Evolutionary conservation across 2,113 vertebrate species (phyloP), one percentile per base, ranked within the genome.

Genomic region (Poecile atricapillus): DNA sequence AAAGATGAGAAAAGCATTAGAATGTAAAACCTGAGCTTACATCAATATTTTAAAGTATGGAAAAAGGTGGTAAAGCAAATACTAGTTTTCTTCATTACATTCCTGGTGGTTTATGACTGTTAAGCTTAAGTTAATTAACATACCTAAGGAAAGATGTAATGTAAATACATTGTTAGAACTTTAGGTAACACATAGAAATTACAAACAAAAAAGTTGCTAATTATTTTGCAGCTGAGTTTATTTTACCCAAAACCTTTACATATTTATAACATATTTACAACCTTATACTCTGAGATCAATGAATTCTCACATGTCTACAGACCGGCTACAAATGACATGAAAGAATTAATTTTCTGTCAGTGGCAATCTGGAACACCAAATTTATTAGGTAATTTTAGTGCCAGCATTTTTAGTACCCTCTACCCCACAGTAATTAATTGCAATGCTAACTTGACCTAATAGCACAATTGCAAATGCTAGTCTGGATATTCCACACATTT

Each of bases 21-120:
- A 96, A 92, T 87, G 73, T 87, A 94, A 95, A 97, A 96, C 68
- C 35, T 60, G 83, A 95, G 90, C 92, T 96, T 92, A 90, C 83
- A 92, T 89, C 77, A 93, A 90, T 96, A 90, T 93, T 93, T 90
- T 83, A 84, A 96, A 95, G 86, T 87, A 96, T 84, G 93, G 92
- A 82, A 89, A 94, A 95, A 93, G 49, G 88, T 93, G 91, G 76
- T 89, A 96, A 96, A 95, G 79, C 76, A 94, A 97, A 93, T 94
- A 92, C 71, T 80, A 92, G 71, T 95, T 95, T 97, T 96, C 85
- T 95, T 94, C 90, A 68, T 83, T 93, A 71, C 93, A 95, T 97
- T 96, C 94, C 96, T 97, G 56, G 92, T 93, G 95, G 95, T 96
- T 97, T 97, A 94, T 97, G 94, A 95, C 92, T 96, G 88, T 96